phyloP scores from a whole-genome alignment of 2,797 vertebrate genomes.

The Pantherophis alleghaniensis region DNA sequence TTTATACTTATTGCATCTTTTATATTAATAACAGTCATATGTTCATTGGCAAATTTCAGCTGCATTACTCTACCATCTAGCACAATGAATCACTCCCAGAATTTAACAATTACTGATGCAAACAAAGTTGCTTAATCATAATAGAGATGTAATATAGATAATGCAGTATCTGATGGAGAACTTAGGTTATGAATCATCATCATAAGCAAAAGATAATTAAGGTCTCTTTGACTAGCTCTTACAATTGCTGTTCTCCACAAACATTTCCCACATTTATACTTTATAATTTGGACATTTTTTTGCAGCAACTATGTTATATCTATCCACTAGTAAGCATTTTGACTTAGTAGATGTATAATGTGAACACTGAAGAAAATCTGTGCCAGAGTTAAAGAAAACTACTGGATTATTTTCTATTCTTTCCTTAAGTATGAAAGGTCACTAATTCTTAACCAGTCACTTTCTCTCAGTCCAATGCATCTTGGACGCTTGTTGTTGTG shows the following conservation, averaged over 20 bases:
- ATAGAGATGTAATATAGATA: slow-evolving; percentile 19
- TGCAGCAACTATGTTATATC: neutral
- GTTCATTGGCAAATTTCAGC: slow-evolving; percentile 37
- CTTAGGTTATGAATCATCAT: slow-evolving; percentile 51
- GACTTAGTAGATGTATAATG: neutral
- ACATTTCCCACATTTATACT: neutral
- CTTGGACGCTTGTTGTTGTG: neutral
- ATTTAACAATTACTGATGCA: slow-evolving; percentile 48
- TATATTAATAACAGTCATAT: slow-evolving; percentile 21
- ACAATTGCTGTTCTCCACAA: neutral
- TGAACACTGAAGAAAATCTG: neutral
- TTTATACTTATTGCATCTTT: slow-evolving; percentile 42
- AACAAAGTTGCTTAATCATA: slow-evolving; percentile 54
- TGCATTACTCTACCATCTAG: slow-evolving; percentile 26
- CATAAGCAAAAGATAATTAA: slow-evolving; percentile 25
- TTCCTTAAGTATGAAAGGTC: too few species aligned
- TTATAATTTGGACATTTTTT: neutral
- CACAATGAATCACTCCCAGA: slow-evolving; percentile 55
- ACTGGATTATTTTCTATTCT: neutral
- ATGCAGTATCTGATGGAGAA: slow-evolving; percentile 2
- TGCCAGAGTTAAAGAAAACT: neutral
- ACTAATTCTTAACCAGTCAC: neutral
- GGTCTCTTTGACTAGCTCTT: neutral
- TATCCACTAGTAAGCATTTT: neutral
- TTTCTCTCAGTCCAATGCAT: neutral